Percentiles rank a stretch among this genome's conserved stretches.
Evolutionary conservation across 1,140 invertebrate species (phyloP).

Genomic region (Marisa cornuarietis): DNA sequence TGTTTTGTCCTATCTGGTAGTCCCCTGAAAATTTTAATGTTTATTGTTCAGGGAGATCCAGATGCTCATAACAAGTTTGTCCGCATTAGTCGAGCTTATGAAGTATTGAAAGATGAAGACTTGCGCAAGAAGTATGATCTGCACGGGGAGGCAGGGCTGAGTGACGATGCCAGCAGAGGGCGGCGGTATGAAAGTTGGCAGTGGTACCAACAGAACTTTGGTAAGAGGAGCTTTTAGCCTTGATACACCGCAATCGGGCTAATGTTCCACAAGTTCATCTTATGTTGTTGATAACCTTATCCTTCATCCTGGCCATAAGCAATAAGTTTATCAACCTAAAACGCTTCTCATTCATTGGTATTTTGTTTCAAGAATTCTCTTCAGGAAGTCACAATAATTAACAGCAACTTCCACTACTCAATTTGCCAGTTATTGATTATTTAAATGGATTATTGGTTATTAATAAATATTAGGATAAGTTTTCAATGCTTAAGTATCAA

Average conservation of each 20-base stretch:
- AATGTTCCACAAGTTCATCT: neutral
- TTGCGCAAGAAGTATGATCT: slow-evolving; percentile 82
- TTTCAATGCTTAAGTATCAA: no score
- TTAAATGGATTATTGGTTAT: no score
- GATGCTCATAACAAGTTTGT: slow-evolving; percentile 81
- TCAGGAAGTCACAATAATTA: no score
- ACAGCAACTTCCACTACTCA: no score
- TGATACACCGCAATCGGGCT: neutral
- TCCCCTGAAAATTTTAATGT: neutral
- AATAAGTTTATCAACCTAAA: no score
- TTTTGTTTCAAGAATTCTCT: no score
- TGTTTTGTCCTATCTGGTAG: neutral
- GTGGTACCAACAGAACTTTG: slow-evolving; percentile 87
- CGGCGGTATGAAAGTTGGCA: slow-evolving; percentile 80
- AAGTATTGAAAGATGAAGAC: slow-evolving; percentile 84
- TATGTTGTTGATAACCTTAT: neutral
- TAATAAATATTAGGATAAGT: no score
- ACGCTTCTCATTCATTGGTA: no score
- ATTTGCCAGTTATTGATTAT: no score
- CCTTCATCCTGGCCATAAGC: neutral
- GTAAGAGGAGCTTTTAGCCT: slow-evolving; percentile 58
- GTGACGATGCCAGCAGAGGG: slow-evolving; percentile 69
- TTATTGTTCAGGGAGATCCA: slow-evolving; percentile 72
- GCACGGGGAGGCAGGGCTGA: slow-evolving; percentile 79
- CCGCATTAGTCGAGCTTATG: slow-evolving; percentile 82